Evolutionary conservation across 1,140 invertebrate species (phyloP).

Genomic region (Bicyclus anynana): DNA sequence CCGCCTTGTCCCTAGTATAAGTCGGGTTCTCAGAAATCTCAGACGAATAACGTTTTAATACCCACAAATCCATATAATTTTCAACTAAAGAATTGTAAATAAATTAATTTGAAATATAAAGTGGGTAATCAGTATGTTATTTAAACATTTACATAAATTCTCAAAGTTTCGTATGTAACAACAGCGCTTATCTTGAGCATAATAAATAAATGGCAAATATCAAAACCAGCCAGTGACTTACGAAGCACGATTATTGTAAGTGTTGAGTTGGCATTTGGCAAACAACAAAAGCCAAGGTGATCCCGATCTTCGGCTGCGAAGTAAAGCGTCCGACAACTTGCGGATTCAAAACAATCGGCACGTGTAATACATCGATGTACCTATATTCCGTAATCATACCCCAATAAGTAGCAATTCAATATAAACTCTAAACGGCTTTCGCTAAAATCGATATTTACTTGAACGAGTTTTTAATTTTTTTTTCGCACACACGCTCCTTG

Average conservation of each 20-base stretch:
- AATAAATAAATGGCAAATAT: background rate
- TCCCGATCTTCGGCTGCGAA: constrained; percentile 11
- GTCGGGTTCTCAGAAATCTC: no score
- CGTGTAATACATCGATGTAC: constrained; percentile 13
- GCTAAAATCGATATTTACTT: constrained; percentile 16
- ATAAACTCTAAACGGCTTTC: background rate
- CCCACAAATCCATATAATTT: no score
- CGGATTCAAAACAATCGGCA: constrained; percentile 20
- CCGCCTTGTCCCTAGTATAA: no score
- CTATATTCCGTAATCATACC: background rate
- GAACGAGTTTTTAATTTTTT: constrained; percentile 6
- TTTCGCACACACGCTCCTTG: background rate
- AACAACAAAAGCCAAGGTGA: constrained; percentile 12
- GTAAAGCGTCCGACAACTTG: constrained; percentile 12
- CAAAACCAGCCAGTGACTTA: background rate
- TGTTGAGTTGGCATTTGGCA: constrained; percentile 4
- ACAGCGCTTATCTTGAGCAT: background rate
- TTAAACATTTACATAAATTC: no score
- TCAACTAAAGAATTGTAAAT: no score
- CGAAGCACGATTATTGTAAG: background rate
- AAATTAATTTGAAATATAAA: no score
- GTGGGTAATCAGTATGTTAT: no score
- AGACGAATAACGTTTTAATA: no score
- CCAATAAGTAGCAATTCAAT: background rate
- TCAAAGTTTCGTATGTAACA: no score